A percentile compares a stretch with the other conserved stretches of the same genome.
These are phyloP conservation scores for Drosophila monieri DNA, from an alignment of 2,888 invertebrate genomes.

Conservation along the genomic window DNA sequence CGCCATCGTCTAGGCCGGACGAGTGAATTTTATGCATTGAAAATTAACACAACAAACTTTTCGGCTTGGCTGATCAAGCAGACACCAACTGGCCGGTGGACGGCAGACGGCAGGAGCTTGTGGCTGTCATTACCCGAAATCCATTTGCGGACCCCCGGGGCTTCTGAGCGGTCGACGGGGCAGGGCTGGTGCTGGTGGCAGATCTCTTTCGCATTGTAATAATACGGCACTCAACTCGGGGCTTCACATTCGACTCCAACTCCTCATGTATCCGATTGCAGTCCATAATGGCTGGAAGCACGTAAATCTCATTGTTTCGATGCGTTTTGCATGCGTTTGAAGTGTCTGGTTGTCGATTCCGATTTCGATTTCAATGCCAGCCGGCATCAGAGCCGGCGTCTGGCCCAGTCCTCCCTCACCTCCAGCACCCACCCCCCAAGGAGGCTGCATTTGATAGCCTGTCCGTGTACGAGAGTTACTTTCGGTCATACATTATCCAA, in stretches of 20 bases:
- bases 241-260: slow-evolving; percentile 5
- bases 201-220: slow-evolving; percentile 47
- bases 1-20: slow-evolving; percentile 9
- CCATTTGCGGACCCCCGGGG: slow-evolving; percentile 51
- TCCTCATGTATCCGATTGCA: slow-evolving; percentile 72
- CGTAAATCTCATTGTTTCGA: slow-evolving; percentile 71
- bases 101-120: slow-evolving; percentile 49
- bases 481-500: slow-evolving; percentile 3
- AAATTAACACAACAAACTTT: slow-evolving; percentile 76
- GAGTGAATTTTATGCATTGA: slow-evolving; percentile 70
- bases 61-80: slow-evolving; percentile 60
- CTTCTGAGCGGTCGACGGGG: neutral
- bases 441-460: slow-evolving; percentile 36
- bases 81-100: slow-evolving; percentile 1
- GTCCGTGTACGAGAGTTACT: slow-evolving; percentile 15
- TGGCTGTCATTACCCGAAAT: slow-evolving; percentile 69
- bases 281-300: slow-evolving; percentile 70
- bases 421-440: slow-evolving; percentile 8
- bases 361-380: slow-evolving; percentile 67
- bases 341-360: slow-evolving; percentile 49
- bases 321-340: slow-evolving; percentile 70
- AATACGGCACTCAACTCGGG: slow-evolving; percentile 28
- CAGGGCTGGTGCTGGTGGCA: slow-evolving; percentile 15
- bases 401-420: slow-evolving; percentile 8
- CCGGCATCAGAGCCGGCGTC: slow-evolving; percentile 27